Evolutionary conservation across 2,797 vertebrate species (phyloP), one percentile per base, ranked within the genome.

Genomic region (Cephalopachus bancanus): DNA sequence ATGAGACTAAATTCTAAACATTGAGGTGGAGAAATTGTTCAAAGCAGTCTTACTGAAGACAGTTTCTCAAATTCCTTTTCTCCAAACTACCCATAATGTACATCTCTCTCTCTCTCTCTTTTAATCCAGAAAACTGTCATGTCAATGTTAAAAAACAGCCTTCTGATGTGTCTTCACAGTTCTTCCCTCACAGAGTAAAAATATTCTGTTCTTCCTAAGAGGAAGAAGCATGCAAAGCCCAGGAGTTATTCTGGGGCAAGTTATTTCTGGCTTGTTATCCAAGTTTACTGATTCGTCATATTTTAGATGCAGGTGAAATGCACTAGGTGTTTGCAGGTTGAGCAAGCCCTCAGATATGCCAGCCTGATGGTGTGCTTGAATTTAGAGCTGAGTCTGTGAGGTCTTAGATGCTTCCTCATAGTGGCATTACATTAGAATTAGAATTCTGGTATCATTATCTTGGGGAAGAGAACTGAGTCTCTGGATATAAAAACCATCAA

Each of bases 251-350:
- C 83, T 80, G 62, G 74, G 86, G 51, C 69, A 91, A 16, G 30
- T 65, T 55, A 22, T 62, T 74, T 30, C 84, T 67, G 60, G 51
- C 75, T 88, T 62, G 37, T 57, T 57, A 8, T 44, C 30, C 55
- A 80, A 53, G 71, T 75, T 74, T 51, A 30, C 15, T 10, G 64
- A 85, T 26, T 65, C 20, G 2, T 30, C 11, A 22, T 3, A 3
- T 81, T 83, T 76, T 5, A 91, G 89, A 65, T 59, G 92, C 92
- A 91, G 75, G n/a, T 89, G 59, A 93, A 89, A 79, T n/a, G 28
- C 53, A 19, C 15, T 49, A 53, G 91, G 33, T 65, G 62, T 76
- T 91, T 94, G 37, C 49, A 79, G 33, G 49, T 74, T 89, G 33
- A 75, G 4, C 78, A 59, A 22, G 74, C 53, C 44, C 69, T 65